phyloP scores from a whole-genome alignment of 2,113 vertebrate genomes.

The Caracal caracal region DNA sequence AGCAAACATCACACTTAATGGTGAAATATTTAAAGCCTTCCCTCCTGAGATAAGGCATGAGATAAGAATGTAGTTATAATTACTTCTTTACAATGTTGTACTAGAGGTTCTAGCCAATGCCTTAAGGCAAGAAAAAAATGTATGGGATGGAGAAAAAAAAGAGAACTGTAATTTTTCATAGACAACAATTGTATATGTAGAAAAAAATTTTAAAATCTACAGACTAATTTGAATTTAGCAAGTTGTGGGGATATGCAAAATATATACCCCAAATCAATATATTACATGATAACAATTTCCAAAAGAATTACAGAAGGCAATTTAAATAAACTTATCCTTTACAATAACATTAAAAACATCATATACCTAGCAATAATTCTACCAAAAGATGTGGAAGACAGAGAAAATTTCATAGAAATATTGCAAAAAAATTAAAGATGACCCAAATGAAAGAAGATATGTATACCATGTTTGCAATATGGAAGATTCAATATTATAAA shows the following conservation, averaged over 20 bases:
- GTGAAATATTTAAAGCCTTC: not conserved
- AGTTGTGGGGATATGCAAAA: not conserved
- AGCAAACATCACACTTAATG: not conserved
- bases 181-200: not conserved
- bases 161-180: not conserved
- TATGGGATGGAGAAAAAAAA: not conserved
- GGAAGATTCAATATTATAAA: not conserved
- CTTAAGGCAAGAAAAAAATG: not conserved
- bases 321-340: not conserved
- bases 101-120: not conserved
- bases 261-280: not conserved
- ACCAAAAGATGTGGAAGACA: not conserved
- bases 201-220: not conserved
- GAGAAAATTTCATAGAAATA: not conserved
- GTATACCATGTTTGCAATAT: not conserved
- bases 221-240: not conserved
- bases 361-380: not conserved
- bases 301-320: not conserved
- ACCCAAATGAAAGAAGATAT: not conserved
- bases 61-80: not conserved
- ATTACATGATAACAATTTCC: not conserved
- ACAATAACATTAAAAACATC: not conserved
- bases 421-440: not conserved
- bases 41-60: not conserved
- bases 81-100: not conserved